A percentile compares a stretch with the other conserved stretches of the same genome.
Evolutionary conservation across 2,797 vertebrate genomes (phyloP).

Genomic region (Melanotaenia pygmaea): DNA sequence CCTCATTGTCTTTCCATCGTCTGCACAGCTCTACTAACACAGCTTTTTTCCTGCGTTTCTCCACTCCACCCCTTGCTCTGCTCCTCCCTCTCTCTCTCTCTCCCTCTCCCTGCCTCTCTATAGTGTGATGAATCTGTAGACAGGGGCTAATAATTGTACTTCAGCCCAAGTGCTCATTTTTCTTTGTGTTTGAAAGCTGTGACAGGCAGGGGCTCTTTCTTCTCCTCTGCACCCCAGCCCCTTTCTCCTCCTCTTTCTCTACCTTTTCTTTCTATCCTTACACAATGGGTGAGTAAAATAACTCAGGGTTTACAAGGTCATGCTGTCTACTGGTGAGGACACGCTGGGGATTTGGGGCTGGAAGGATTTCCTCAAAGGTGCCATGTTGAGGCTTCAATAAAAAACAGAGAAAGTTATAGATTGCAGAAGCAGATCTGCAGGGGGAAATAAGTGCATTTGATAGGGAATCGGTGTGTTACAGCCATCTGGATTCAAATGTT

Average conservation of each 20-base stretch:
- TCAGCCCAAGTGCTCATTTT: slow-evolving; percentile 85
- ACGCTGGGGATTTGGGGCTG: slow-evolving; percentile 70
- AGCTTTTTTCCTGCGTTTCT: slow-evolving; percentile 41
- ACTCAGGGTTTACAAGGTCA: slow-evolving; percentile 87
- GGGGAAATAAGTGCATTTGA: slow-evolving; percentile 65
- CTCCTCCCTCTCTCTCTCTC: slow-evolving; percentile 25
- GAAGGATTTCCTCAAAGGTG: slow-evolving; percentile 78
- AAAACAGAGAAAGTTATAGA: slow-evolving; percentile 73
- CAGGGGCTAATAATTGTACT: slow-evolving; percentile 87
- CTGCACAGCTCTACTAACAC: slow-evolving; percentile 26
- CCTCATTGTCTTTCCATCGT: slow-evolving; percentile 53
- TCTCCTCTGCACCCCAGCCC: slow-evolving; percentile 7
- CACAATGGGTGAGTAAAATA: slow-evolving; percentile 83
- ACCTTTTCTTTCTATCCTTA: slow-evolving; percentile 66
- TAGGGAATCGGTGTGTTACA: slow-evolving; percentile 58
- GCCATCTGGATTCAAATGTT: slow-evolving; percentile 49
- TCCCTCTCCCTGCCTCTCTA: slow-evolving; percentile 55
- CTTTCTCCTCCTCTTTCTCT: slow-evolving; percentile 42
- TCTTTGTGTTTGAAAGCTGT: slow-evolving; percentile 86
- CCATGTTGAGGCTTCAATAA: slow-evolving; percentile 74
- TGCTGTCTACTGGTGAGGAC: slow-evolving; percentile 76
- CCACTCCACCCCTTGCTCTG: slow-evolving; percentile 39
- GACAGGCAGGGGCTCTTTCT: slow-evolving; percentile 80
- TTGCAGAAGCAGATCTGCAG: slow-evolving; percentile 56
- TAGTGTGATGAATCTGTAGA: slow-evolving; percentile 87